A percentile compares a stretch with the other conserved stretches of the same genome.
Conservation (phyloP, 2,888 invertebrate genomes). For the Drosophila prolongata region DNA sequence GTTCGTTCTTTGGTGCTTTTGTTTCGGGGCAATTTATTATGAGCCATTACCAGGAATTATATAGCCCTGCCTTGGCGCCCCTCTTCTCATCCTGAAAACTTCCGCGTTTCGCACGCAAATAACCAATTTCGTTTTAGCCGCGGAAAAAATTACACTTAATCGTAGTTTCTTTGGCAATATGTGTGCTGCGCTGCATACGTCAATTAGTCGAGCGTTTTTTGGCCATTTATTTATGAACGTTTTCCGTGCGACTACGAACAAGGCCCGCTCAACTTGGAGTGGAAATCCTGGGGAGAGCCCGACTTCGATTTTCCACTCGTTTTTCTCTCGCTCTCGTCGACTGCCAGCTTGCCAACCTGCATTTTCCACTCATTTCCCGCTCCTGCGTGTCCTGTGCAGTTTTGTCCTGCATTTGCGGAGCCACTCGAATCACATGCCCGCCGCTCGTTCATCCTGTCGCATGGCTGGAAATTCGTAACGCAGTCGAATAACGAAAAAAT, state of each 20-base stretch:
- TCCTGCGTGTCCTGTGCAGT: conserved; percentile 55
- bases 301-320: conserved; percentile 22
- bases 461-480: conserved; percentile 35
- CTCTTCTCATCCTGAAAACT: neutral
- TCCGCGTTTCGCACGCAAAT: conserved; percentile 57
- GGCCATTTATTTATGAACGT: conserved; percentile 37
- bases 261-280: conserved; percentile 16
- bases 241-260: conserved; percentile 12
- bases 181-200: conserved; percentile 49
- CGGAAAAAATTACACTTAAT: conserved; percentile 34
- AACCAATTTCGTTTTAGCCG: conserved; percentile 58
- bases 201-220: conserved; percentile 62
- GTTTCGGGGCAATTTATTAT: conserved; percentile 52
- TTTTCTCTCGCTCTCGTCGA: conserved; percentile 8
- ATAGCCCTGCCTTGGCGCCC: conserved; percentile 1
- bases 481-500: conserved; percentile 12
- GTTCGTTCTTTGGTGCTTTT: conserved; percentile 31
- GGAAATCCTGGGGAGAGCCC: neutral
- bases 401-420: conserved; percentile 49
- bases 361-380: conserved; percentile 36
- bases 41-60: conserved; percentile 42
- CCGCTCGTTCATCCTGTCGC: conserved; percentile 65
- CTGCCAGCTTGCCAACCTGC: conserved; percentile 1
- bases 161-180: conserved; percentile 37
- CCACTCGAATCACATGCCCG: conserved; percentile 66